Evolutionary conservation across 2,888 invertebrate species (phyloP).

Genomic region (Ormyrus rosae): DNA sequence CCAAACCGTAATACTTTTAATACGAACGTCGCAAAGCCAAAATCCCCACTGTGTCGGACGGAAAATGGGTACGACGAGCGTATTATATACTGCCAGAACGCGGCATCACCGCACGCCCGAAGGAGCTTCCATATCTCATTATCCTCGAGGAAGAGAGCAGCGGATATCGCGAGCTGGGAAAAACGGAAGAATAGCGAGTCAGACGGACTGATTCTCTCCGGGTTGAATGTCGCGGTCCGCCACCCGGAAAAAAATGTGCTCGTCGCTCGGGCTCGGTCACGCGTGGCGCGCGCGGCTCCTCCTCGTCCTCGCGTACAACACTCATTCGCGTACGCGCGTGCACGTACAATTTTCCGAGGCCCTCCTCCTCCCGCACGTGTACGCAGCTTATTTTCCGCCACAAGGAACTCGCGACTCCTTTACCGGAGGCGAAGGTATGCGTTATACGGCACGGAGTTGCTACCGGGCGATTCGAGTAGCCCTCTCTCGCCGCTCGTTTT

Average conservation of each 20-base stretch:
- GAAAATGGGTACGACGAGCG: too few relatives aligned
- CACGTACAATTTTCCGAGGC: constrained; percentile 20
- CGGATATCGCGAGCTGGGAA: background rate
- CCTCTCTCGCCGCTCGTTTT: background rate
- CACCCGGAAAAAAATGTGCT: constrained; percentile 9
- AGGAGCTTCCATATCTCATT: background rate
- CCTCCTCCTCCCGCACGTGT: background rate
- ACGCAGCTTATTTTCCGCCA: constrained; percentile 10
- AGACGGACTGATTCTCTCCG: background rate
- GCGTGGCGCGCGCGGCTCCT: constrained; percentile 20
- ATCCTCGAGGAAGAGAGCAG: background rate
- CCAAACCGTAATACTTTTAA: too few relatives aligned
- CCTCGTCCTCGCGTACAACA: background rate
- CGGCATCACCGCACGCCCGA: too few relatives aligned
- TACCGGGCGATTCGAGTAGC: background rate
- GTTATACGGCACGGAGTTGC: background rate
- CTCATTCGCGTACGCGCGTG: background rate
- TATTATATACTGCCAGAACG: too few relatives aligned
- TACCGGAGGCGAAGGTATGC: background rate
- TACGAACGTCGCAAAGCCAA: too few relatives aligned
- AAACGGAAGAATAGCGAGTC: background rate
- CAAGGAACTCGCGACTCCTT: constrained; percentile 12
- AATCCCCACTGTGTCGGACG: too few relatives aligned
- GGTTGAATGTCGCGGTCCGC: constrained; percentile 21
- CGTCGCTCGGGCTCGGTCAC: constrained; percentile 23